phyloP scores from a whole-genome alignment of 2,888 invertebrate species.

The Athalia cordata region DNA sequence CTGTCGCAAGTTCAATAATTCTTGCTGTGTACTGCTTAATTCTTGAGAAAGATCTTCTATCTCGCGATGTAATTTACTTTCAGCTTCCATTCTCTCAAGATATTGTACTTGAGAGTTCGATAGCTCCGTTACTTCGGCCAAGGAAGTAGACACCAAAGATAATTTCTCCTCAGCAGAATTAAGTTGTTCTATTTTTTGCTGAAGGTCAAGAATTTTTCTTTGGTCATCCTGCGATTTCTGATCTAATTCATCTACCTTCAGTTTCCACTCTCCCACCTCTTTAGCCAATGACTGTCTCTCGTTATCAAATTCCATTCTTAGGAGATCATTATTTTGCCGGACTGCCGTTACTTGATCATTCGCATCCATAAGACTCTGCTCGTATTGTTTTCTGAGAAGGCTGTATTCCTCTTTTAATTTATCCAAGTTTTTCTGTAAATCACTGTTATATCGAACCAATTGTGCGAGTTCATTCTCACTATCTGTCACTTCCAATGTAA shows the following conservation, averaged over 20 bases:
- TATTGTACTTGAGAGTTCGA: slow-evolving; percentile 62
- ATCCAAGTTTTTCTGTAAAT: slow-evolving; percentile 57
- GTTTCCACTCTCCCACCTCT: slow-evolving; percentile 50
- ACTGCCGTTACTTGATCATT: slow-evolving; percentile 60
- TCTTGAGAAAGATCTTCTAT: slow-evolving; percentile 65
- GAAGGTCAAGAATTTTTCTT: slow-evolving; percentile 64
- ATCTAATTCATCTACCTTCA: slow-evolving; percentile 47
- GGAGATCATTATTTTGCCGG: slow-evolving; percentile 57
- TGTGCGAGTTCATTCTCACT: slow-evolving; percentile 60
- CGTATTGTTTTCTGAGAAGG: slow-evolving; percentile 58
- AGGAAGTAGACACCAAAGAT: slow-evolving; percentile 51
- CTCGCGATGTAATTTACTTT: slow-evolving; percentile 63
- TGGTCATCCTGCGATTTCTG: slow-evolving; percentile 49
- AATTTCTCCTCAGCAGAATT: slow-evolving; percentile 70
- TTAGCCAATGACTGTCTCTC: slow-evolving; percentile 51
- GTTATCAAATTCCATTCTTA: slow-evolving; percentile 56
- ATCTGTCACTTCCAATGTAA: slow-evolving; percentile 50
- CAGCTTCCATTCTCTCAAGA: slow-evolving; percentile 54
- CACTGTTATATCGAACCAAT: slow-evolving; percentile 58
- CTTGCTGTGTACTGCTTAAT: slow-evolving; percentile 57
- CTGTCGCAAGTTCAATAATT: slow-evolving; percentile 55
- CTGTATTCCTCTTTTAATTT: slow-evolving; percentile 60
- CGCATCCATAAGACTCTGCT: slow-evolving; percentile 62
- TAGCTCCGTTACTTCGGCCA: slow-evolving; percentile 64
- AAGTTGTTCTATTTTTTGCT: slow-evolving; percentile 69